Evolutionary conservation across 2,797 vertebrate genomes (phyloP).

Genomic region (Mastacembelus armatus): DNA sequence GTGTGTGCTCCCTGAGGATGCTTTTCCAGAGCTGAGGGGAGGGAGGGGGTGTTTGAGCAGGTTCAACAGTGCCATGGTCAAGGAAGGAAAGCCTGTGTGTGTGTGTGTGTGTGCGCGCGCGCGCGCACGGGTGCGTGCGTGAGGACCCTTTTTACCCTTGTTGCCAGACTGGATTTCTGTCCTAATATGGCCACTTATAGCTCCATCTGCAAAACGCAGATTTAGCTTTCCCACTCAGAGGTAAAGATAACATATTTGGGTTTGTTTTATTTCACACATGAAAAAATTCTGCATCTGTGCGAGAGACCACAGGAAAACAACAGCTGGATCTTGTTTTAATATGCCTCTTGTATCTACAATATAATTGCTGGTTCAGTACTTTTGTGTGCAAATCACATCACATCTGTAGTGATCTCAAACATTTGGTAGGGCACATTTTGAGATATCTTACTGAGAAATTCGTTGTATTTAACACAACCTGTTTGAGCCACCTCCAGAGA

Average conservation of each 20-base stretch:
- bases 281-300: background rate
- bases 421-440: background rate
- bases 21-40: conserved; percentile 36
- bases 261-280: conserved; percentile 11
- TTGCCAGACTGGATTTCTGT: conserved; percentile 57
- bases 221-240: conserved; percentile 20
- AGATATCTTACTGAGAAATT: background rate
- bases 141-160: conserved; percentile 29
- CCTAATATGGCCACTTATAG: conserved; percentile 71
- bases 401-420: background rate
- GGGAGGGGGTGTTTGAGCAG: conserved; percentile 12
- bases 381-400: no score
- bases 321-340: background rate
- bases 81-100: background rate
- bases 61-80: conserved; percentile 24
- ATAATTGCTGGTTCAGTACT: background rate
- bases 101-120: conserved; percentile 9
- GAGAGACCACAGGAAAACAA: conserved; percentile 4
- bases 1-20: conserved; percentile 44
- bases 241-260: background rate
- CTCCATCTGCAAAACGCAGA: conserved; percentile 34
- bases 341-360: background rate
- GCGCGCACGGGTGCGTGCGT: background rate
- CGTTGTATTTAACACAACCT: background rate
- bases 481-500: background rate